A percentile compares a stretch with the other conserved stretches of the same genome.
These are phyloP conservation scores for Anguilla obscura DNA, from an alignment of 2,797 vertebrate species.

Conservation along the genomic window DNA sequence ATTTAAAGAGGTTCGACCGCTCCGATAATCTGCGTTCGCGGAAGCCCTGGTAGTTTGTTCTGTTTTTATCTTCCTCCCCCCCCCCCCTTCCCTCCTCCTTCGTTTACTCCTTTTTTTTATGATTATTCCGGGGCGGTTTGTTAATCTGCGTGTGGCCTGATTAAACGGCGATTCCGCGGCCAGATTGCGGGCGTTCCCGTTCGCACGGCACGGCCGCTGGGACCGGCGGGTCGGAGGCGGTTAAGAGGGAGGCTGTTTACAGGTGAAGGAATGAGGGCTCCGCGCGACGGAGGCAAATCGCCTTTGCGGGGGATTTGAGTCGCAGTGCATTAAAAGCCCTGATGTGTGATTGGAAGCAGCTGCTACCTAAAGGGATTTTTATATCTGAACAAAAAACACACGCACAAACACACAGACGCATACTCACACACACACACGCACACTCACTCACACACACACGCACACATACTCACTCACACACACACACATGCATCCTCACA, in stretches of 20 bases:
- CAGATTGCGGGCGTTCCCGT: constrained; percentile 76
- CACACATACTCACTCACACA: too few relatives aligned
- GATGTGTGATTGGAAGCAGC: constrained; percentile 78
- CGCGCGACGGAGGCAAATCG: constrained; percentile 72
- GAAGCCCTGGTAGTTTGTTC: constrained; percentile 76
- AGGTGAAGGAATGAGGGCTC: constrained; percentile 76
- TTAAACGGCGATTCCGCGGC: constrained; percentile 77
- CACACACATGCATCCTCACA: too few relatives aligned
- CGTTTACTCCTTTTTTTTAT: neutral
- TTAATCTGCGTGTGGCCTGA: constrained; percentile 86
- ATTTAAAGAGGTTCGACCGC: constrained; percentile 81
- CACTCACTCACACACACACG: constrained; percentile 31
- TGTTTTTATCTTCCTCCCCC: constrained; percentile 60
- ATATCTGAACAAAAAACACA: constrained; percentile 78
- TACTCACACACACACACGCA: too few relatives aligned
- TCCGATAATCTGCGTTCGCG: constrained; percentile 80
- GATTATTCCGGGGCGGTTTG: constrained; percentile 75
- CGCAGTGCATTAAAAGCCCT: constrained; percentile 77
- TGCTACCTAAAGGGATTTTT: constrained; percentile 85
- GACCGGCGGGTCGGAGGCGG: constrained; percentile 72
- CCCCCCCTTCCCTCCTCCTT: constrained; percentile 52
- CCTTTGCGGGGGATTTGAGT: constrained; percentile 78
- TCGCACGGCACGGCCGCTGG: constrained; percentile 68
- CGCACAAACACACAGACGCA: constrained; percentile 33
- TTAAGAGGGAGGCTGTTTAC: constrained; percentile 71